Evolutionary conservation across 2,888 invertebrate species (phyloP).

Genomic region (Lathronympha strigana): DNA sequence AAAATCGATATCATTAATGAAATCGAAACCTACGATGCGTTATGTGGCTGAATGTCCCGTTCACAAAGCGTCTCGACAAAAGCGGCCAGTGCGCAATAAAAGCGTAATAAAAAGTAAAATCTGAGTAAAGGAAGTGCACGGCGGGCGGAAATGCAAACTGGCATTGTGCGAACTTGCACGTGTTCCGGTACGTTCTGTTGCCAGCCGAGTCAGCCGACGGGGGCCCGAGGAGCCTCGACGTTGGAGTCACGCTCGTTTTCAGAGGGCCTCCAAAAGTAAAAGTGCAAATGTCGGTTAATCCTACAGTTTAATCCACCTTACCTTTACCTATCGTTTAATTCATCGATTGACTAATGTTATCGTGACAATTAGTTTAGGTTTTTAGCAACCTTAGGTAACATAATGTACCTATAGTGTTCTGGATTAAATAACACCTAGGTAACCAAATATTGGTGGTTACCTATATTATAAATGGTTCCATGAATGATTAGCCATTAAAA

Average conservation of each 20-base stretch:
- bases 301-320: too few species aligned
- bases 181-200: slow-evolving; percentile 80
- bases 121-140: slow-evolving; percentile 81
- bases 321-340: too few species aligned
- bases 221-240: slow-evolving; percentile 62
- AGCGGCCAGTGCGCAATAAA: slow-evolving; percentile 75
- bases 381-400: too few species aligned
- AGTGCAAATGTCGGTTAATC: too few species aligned
- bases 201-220: slow-evolving; percentile 65
- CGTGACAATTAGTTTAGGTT: too few species aligned
- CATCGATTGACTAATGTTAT: too few species aligned
- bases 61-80: slow-evolving; percentile 73
- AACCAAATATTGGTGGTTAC: too few species aligned
- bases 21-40: slow-evolving; percentile 83
- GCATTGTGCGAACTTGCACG: slow-evolving; percentile 82
- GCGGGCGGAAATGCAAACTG: slow-evolving; percentile 83
- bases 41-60: slow-evolving; percentile 75
- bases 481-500: too few species aligned
- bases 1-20: slow-evolving; percentile 82
- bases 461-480: too few species aligned
- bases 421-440: too few species aligned
- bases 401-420: too few species aligned
- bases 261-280: slow-evolving; percentile 49
- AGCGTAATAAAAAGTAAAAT: slow-evolving; percentile 81
- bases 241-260: slow-evolving; percentile 63